Conservation (phyloP, 2,797 vertebrate species). For the Peromyscus aztecus region DNA sequence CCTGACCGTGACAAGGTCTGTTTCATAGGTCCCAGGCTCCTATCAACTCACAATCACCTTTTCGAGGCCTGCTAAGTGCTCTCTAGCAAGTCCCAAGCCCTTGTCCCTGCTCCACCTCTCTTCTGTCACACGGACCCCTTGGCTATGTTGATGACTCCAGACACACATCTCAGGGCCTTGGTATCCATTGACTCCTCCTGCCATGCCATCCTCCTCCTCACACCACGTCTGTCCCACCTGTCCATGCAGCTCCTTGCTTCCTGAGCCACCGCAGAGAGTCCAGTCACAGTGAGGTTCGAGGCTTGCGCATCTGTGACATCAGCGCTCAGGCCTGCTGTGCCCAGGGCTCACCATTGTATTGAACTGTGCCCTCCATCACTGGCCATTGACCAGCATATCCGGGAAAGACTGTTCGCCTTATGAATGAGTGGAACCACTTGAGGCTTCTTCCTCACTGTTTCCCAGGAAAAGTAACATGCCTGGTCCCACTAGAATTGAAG, state of each 20-base stretch:
- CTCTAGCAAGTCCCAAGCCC: background rate
- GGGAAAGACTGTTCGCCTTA: accelerated
- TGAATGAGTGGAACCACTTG: background rate
- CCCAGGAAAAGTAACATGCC: accelerated
- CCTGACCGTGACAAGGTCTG: background rate
- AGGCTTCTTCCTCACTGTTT: background rate
- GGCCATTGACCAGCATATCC: accelerated
- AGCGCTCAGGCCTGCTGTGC: background rate
- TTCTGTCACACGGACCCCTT: accelerated
- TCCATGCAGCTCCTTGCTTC: background rate
- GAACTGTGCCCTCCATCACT: background rate
- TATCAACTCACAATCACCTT: background rate
- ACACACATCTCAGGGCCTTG: background rate
- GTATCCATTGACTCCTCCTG: background rate
- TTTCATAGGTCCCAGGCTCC: background rate
- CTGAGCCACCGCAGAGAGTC: accelerated
- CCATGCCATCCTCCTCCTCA: accelerated
- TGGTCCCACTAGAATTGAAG: background rate
- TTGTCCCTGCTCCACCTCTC: background rate
- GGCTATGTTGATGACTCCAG: accelerated
- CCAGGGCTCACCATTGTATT: background rate
- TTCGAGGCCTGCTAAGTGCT: background rate
- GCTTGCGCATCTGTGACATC: background rate
- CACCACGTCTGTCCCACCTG: background rate
- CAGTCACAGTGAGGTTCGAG: background rate